A percentile compares a stretch with the other conserved stretches of the same genome.
phyloP scores from a whole-genome alignment of 2,113 vertebrate genomes.

The Dicrurus megarhynchus region DNA sequence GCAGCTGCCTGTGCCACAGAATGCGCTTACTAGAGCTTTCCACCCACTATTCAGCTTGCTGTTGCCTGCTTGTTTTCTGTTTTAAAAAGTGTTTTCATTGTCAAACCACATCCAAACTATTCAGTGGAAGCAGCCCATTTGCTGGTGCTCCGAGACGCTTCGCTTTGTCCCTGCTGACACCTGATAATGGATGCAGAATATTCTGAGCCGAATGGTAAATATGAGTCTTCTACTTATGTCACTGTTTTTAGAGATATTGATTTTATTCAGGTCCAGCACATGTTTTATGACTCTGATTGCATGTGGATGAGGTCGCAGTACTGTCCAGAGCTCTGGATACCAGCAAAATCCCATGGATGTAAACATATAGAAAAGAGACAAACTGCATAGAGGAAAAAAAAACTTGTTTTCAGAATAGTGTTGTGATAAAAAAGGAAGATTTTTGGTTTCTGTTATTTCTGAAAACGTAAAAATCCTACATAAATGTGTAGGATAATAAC shows the following conservation, averaged over 20 bases:
- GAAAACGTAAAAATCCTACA: not conserved
- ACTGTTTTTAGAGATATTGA: not conserved
- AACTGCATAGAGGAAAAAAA: not conserved
- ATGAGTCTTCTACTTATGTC: not conserved
- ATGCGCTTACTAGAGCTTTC: slow-evolving; percentile 57
- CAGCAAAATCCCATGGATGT: not conserved
- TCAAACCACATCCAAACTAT: not conserved
- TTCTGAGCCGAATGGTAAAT: slow-evolving; percentile 22
- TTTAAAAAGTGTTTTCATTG: slow-evolving; percentile 55
- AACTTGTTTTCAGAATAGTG: not conserved
- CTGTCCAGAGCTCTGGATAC: not conserved
- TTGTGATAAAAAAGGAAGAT: not conserved
- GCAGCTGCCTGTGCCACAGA: not conserved
- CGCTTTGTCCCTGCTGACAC: not conserved
- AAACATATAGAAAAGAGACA: not conserved
- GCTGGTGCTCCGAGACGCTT: not conserved
- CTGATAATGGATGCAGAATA: slow-evolving; percentile 31
- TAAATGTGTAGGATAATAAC: not conserved
- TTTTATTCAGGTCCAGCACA: not conserved
- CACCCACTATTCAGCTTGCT: slow-evolving; percentile 21
- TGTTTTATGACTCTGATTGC: not conserved
- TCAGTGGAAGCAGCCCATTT: not conserved
- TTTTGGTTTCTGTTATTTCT: not conserved
- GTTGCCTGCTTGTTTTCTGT: slow-evolving; percentile 35
- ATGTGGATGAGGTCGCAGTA: not conserved